These are phyloP conservation scores for human (Homo sapiens) DNA, from an alignment of 2,113 vertebrate species.

Conservation along the genomic window DNA sequence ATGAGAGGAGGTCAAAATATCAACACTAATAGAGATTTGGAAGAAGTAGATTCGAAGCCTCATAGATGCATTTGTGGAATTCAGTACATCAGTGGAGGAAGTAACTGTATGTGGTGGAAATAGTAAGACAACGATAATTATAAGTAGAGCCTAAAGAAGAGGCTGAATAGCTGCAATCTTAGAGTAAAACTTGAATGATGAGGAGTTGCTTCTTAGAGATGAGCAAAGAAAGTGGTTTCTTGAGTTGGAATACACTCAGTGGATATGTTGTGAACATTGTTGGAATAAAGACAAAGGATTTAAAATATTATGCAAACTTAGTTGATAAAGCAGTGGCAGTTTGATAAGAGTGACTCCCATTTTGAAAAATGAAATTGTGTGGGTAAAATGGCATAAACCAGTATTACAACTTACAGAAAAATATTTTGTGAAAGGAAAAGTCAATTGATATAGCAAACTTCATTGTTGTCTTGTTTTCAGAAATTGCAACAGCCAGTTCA, in stretches of 20 bases:
- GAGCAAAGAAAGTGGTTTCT: neutral
- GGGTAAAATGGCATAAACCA: neutral
- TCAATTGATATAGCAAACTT: neutral
- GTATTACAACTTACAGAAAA: neutral
- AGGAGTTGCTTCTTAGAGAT: neutral
- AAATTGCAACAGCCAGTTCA: neutral
- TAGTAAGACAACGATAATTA: neutral
- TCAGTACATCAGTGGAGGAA: neutral
- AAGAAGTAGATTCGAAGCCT: neutral
- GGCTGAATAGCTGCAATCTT: neutral
- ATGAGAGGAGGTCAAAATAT: neutral
- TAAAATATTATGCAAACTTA: neutral
- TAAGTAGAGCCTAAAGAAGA: neutral
- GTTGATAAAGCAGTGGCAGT: neutral
- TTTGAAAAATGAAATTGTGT: neutral
- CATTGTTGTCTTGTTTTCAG: neutral
- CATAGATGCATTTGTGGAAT: neutral
- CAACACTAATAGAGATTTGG: neutral
- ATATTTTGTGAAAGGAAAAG: neutral
- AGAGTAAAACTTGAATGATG: neutral
- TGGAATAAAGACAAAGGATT: neutral
- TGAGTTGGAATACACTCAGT: neutral
- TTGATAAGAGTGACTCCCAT: neutral
- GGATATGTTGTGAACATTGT: neutral
- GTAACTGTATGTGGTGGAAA: neutral